phyloP scores from a whole-genome alignment of 2,113 vertebrate genomes.

The Brachypodius melanocephalos region DNA sequence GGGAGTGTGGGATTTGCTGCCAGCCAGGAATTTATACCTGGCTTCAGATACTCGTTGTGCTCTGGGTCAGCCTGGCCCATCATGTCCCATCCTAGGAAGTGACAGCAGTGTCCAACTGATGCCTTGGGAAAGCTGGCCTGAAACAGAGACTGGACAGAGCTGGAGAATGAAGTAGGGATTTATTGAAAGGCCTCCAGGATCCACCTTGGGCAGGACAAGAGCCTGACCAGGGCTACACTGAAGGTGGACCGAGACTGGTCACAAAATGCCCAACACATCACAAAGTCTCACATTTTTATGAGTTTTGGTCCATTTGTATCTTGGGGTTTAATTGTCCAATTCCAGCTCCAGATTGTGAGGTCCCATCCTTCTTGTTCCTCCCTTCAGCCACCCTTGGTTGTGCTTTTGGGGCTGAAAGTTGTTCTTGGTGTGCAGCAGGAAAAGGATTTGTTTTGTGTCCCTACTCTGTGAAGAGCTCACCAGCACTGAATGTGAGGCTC shows the following conservation, averaged over 20 bases:
- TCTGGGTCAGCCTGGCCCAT: neutral
- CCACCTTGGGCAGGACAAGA: too few relatives aligned
- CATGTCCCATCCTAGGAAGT: neutral
- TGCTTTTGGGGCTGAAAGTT: neutral
- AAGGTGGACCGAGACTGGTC: too few relatives aligned
- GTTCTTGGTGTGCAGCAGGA: neutral
- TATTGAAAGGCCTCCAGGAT: too few relatives aligned
- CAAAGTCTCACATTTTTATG: too few relatives aligned
- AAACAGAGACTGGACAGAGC: neutral
- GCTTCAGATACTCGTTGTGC: neutral
- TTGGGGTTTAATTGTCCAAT: neutral
- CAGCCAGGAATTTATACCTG: accelerated
- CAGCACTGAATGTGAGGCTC: neutral
- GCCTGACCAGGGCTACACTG: too few relatives aligned
- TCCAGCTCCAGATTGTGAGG: neutral
- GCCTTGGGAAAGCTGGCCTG: neutral
- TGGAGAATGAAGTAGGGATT: too few relatives aligned
- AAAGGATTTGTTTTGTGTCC: neutral
- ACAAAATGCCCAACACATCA: too few relatives aligned
- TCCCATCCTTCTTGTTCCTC: neutral
- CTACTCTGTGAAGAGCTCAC: too few relatives aligned
- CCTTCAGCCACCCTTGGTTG: neutral
- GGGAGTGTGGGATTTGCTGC: neutral
- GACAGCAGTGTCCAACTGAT: neutral
- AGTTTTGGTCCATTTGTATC: neutral